Evolutionary conservation across 2,797 vertebrate species (phyloP), one percentile per base, ranked within the genome.

Genomic region (Pteropus rufus): DNA sequence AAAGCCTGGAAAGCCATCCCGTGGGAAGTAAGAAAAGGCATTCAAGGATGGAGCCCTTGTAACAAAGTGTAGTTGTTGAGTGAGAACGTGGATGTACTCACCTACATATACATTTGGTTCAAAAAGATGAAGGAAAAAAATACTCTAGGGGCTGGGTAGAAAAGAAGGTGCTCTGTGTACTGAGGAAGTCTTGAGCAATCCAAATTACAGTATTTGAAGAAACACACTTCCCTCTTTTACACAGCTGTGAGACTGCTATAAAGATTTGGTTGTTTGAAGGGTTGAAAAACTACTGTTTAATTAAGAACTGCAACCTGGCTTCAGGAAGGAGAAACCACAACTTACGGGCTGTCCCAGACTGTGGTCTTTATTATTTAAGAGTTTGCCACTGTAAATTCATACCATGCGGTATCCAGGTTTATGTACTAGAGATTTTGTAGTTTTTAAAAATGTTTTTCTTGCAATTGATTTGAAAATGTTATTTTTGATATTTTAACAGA

Each of bases 241-340:
- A 49, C 15, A 80, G 26, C 36, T 7, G 85, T 85, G 96, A 89
- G 64, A 21, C 91, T 60, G n/a, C 23, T 86, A 97, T 52, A 96
- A 95, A 96, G 96, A 95, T 83, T 3, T 79, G 34, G 12, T 93
- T 97, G 94, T 97, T 91, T 88, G 58, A 72, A 77, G 58, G 29
- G 19, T 9, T 83, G 54, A 77, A 97, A 96, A 93, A 64, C 62
- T 64, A 7, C 58, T 84, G 34, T 41, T 90, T 93, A 85, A 82
- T 94, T 88, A 95, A 65, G 82, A 81, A 46, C 86, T 31, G 2
- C 14, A 69, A 34, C 72, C 39, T 95, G 41, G 81, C 83, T 58
- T 29, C 39, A 72, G 89, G 36, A 97, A 54, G 77, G 41, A 76
- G 89, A 96, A 96, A 67, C 6, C 44, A 89, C 41, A 44, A 39